Percentiles rank a stretch among this genome's conserved stretches.
Evolutionary conservation across 1,140 invertebrate species (phyloP).

Genomic region (Caenorhabditis tropicalis): DNA sequence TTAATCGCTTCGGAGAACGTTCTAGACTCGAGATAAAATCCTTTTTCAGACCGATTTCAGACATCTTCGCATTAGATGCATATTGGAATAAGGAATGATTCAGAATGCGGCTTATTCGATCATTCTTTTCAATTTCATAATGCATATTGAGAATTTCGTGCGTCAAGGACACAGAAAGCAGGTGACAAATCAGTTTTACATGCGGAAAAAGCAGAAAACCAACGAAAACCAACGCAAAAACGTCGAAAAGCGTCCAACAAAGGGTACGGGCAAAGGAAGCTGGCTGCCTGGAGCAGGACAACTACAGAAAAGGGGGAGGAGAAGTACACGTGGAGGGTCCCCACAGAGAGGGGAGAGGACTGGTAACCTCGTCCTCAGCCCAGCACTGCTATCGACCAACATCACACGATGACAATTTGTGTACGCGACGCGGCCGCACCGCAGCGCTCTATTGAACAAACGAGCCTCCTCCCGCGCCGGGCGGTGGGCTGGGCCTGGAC

Average conservation of each 20-base stretch:
- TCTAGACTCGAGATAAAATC: neutral
- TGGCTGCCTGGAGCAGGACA: neutral
- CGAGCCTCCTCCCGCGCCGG: no score
- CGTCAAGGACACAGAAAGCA: neutral
- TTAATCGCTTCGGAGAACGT: neutral
- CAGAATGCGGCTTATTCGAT: neutral
- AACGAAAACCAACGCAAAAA: no score
- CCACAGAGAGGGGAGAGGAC: neutral
- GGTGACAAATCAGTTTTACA: no score
- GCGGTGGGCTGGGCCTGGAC: neutral
- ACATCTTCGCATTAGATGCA: no score
- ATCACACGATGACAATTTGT: conserved; percentile 42
- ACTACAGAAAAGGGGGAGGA: neutral
- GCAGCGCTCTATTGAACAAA: conserved; percentile 18
- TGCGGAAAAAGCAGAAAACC: neutral
- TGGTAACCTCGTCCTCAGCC: neutral
- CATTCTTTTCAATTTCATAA: neutral
- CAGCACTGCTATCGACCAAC: conserved; percentile 15
- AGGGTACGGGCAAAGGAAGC: neutral
- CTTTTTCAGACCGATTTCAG: neutral
- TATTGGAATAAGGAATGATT: neutral
- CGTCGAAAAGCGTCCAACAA: no score
- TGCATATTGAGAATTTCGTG: neutral
- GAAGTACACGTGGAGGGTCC: neutral
- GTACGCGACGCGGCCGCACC: conserved; percentile 32